phyloP scores from a whole-genome alignment of 2,113 vertebrate species.

The Bos javanicus region DNA sequence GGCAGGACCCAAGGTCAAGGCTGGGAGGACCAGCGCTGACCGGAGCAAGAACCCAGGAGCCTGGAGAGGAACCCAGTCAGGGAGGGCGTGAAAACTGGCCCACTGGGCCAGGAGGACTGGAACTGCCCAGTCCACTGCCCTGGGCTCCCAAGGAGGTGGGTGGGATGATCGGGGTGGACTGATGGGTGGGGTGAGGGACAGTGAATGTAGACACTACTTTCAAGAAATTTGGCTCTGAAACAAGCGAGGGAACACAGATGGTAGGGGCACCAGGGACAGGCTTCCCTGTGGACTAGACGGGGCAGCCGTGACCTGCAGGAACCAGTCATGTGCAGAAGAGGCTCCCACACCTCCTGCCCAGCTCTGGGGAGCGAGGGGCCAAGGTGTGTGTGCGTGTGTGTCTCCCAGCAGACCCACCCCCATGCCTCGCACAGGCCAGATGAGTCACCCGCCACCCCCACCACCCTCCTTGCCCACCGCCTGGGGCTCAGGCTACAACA shows the following conservation, averaged over 20 bases:
- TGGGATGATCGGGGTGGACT: neutral
- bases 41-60: neutral
- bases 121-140: neutral
- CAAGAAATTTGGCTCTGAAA: neutral
- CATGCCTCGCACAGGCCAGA: fast-evolving
- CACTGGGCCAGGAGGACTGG: neutral
- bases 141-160: neutral
- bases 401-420: neutral
- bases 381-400: neutral
- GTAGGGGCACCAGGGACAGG: neutral
- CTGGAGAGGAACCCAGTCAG: neutral
- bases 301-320: neutral
- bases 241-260: neutral
- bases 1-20: neutral
- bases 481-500: neutral
- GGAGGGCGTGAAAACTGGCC: neutral
- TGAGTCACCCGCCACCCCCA: neutral
- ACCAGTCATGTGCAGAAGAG: neutral
- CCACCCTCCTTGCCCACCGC: fast-evolving
- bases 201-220: neutral
- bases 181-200: too few relatives aligned
- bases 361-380: neutral
- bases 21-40: neutral
- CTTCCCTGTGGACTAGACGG: neutral
- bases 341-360: neutral